Evolutionary conservation across 2,797 vertebrate genomes (phyloP).

Genomic region (Ptychobarbus kaznakovi): DNA sequence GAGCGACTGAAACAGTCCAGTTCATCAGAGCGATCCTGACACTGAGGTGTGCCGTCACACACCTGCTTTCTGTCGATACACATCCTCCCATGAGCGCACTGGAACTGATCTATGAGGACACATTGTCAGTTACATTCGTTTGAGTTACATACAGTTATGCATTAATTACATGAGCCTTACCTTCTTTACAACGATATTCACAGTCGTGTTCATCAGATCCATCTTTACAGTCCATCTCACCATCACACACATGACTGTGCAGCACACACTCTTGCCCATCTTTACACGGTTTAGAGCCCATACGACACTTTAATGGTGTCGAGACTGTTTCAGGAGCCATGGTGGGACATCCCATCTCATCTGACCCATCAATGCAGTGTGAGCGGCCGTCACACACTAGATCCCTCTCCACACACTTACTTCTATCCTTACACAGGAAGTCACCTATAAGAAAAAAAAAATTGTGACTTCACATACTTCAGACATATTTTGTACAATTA

Average conservation of each 20-base stretch:
- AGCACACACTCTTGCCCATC: constrained; percentile 72
- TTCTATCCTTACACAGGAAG: constrained; percentile 58
- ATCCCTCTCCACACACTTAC: constrained; percentile 52
- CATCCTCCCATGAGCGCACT: constrained; percentile 65
- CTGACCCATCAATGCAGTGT: constrained; percentile 56
- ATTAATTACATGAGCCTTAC: constrained; percentile 62
- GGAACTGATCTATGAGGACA: constrained; percentile 71
- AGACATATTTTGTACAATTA: not conserved
- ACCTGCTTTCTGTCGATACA: constrained; percentile 67
- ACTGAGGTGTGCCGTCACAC: constrained; percentile 79
- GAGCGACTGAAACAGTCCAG: constrained; percentile 72
- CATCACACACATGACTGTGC: constrained; percentile 74
- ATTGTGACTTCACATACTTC: not conserved
- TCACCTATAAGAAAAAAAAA: constrained; percentile 46
- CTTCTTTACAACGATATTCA: constrained; percentile 73
- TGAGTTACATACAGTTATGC: accelerated
- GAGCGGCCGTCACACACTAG: constrained; percentile 60
- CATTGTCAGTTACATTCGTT: not conserved
- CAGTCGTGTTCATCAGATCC: constrained; percentile 87
- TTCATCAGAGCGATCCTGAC: constrained; percentile 80
- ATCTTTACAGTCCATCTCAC: constrained; percentile 83
- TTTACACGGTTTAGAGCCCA: constrained; percentile 66
- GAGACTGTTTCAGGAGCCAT: not conserved
- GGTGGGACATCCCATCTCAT: constrained; percentile 59
- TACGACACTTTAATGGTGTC: constrained; percentile 68